These are phyloP conservation scores for Aeoliscus strigatus DNA, from an alignment of 2,797 vertebrate genomes.

Conservation along the genomic window DNA sequence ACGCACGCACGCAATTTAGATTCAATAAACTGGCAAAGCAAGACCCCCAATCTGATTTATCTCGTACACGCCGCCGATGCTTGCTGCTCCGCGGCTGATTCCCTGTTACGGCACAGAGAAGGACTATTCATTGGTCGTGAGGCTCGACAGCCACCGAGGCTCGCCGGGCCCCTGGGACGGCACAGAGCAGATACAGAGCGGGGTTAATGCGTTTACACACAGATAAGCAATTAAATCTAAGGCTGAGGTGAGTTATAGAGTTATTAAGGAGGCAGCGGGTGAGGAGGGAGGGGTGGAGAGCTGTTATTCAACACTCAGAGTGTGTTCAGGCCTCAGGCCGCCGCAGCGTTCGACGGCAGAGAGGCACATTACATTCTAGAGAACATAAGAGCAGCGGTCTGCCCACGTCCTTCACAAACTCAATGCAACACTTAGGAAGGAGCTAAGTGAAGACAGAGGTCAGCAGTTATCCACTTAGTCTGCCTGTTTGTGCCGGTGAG, in stretches of 20 bases:
- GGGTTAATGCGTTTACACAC: constrained; percentile 72
- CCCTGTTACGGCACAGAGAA: constrained; percentile 80
- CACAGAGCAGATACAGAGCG: constrained; percentile 68
- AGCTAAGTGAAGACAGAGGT: constrained; percentile 39
- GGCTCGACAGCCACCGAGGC: constrained; percentile 66
- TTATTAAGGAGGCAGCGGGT: constrained; percentile 62
- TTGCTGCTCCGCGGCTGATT: constrained; percentile 75
- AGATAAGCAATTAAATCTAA: constrained; percentile 77
- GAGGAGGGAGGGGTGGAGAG: constrained; percentile 40
- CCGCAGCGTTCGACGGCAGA: constrained; percentile 50
- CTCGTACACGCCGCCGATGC: constrained; percentile 78
- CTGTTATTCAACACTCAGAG: constrained; percentile 49
- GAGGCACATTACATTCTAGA: constrained; percentile 58
- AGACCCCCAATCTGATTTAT: constrained; percentile 92
- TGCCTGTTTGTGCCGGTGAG: constrained; percentile 11
- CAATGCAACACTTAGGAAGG: constrained; percentile 41
- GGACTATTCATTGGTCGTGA: constrained; percentile 88
- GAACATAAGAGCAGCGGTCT: constrained; percentile 52
- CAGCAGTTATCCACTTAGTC: constrained; percentile 40
- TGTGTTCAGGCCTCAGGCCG: constrained; percentile 48
- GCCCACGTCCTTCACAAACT: constrained; percentile 54
- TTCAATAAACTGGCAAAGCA: constrained; percentile 93
- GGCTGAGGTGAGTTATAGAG: constrained; percentile 72
- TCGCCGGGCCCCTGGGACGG: constrained; percentile 63
- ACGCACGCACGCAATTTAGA: constrained; percentile 89